Evolutionary conservation across 2,888 invertebrate species (phyloP).

Genomic region (Rotaria socialis): DNA sequence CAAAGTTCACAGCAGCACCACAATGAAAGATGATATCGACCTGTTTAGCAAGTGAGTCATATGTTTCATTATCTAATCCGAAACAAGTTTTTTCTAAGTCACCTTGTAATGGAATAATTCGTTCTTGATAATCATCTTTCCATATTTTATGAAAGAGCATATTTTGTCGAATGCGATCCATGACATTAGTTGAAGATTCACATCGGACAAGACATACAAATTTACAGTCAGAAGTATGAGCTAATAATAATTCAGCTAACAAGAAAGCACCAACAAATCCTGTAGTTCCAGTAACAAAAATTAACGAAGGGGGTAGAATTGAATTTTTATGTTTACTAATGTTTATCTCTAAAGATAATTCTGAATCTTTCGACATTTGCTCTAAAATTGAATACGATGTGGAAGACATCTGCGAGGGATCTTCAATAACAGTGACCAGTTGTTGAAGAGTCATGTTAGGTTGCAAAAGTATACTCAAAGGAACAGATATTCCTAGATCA

Average conservation of each 20-base stretch:
- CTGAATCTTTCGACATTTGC: not conserved
- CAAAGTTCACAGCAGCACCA: not conserved
- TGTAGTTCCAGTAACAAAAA: not conserved
- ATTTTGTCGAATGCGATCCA: not conserved
- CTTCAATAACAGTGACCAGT: not conserved
- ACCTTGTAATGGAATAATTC: not conserved
- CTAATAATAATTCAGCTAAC: not conserved
- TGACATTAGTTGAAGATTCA: not conserved
- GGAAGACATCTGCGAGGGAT: not conserved
- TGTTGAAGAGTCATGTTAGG: not conserved
- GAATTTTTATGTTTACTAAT: not conserved
- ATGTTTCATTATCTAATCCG: not conserved
- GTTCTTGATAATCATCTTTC: not conserved
- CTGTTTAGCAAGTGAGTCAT: not conserved
- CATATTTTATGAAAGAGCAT: not conserved
- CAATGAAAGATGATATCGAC: slow-evolving; percentile 11
- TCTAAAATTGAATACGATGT: not conserved
- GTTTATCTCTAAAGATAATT: not conserved
- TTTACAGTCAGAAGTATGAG: not conserved
- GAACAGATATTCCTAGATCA: not conserved
- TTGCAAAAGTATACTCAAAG: not conserved
- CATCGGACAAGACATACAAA: not conserved
- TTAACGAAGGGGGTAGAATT: not conserved
- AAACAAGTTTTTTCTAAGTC: not conserved
- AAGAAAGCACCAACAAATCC: not conserved